phyloP scores from a whole-genome alignment of 2,888 invertebrate genomes.

The Lasioglossum leucozonium region DNA sequence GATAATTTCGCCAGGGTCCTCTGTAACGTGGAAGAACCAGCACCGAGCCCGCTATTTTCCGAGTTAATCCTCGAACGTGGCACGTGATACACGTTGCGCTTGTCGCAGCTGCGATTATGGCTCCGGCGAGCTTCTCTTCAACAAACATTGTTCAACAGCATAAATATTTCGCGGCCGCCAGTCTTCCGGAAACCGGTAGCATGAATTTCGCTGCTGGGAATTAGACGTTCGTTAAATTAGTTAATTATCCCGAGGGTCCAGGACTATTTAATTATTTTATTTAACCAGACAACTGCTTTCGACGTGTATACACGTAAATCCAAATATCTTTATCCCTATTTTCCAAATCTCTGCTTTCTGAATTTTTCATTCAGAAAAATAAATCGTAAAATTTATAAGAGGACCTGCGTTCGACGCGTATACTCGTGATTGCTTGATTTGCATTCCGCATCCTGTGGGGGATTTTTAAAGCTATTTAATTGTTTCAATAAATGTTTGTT shows the following conservation, averaged over 20 bases:
- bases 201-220: not conserved
- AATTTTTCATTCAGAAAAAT: too few relatives aligned
- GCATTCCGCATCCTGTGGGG: too few relatives aligned
- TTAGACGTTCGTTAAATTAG: not conserved
- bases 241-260: not conserved
- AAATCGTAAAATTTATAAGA: too few relatives aligned
- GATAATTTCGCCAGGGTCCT: constrained; percentile 35
- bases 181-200: not conserved
- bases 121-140: not conserved
- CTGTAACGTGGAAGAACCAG: constrained; percentile 15
- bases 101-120: not conserved
- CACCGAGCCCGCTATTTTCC: constrained; percentile 29
- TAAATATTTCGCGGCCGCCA: not conserved
- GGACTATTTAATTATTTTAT: too few relatives aligned
- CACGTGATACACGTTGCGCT: not conserved
- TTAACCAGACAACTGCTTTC: too few relatives aligned
- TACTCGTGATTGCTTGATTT: too few relatives aligned
- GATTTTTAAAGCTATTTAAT: too few relatives aligned
- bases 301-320: too few relatives aligned
- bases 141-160: not conserved
- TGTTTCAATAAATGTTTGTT: too few relatives aligned
- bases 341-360: too few relatives aligned
- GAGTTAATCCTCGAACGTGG: constrained; percentile 39
- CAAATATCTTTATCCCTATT: too few relatives aligned
- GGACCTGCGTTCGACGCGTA: too few relatives aligned